Conservation (phyloP, 2,113 vertebrate species). For the Tragelaphus strepsiceros region DNA sequence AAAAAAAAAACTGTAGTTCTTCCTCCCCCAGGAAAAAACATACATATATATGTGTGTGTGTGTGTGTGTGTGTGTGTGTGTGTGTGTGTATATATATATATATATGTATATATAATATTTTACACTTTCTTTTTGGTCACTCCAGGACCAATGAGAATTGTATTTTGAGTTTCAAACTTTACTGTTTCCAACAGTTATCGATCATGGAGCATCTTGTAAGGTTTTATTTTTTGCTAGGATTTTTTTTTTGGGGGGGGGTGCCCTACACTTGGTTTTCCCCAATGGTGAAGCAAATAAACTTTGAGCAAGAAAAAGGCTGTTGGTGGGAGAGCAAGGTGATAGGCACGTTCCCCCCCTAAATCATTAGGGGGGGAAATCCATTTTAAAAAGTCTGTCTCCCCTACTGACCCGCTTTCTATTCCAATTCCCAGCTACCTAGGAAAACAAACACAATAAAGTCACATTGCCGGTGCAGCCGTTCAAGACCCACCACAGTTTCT, state of each 20-base stretch:
- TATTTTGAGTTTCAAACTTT: background rate
- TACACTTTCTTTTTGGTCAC: background rate
- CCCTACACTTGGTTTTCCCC: background rate
- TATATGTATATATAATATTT: background rate
- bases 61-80: no score
- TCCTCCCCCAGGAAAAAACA: background rate
- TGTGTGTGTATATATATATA: accelerated
- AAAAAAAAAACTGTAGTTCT: background rate
- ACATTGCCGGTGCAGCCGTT: background rate
- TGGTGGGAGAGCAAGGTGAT: background rate
- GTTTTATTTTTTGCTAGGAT: background rate
- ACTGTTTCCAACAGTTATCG: background rate
- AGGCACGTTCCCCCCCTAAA: background rate
- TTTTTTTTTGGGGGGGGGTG: background rate
- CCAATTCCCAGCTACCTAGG: background rate
- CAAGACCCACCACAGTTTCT: slow-evolving; percentile 59
- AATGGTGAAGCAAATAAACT: background rate
- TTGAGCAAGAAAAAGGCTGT: background rate
- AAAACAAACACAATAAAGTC: slow-evolving; percentile 14
- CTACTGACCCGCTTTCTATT: background rate
- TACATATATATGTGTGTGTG: background rate
- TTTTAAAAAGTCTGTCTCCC: background rate
- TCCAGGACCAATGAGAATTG: background rate
- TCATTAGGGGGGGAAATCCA: background rate
- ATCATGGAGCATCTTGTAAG: background rate